Conservation (phyloP, 2,797 vertebrate genomes). For the Bufotes viridis region DNA sequence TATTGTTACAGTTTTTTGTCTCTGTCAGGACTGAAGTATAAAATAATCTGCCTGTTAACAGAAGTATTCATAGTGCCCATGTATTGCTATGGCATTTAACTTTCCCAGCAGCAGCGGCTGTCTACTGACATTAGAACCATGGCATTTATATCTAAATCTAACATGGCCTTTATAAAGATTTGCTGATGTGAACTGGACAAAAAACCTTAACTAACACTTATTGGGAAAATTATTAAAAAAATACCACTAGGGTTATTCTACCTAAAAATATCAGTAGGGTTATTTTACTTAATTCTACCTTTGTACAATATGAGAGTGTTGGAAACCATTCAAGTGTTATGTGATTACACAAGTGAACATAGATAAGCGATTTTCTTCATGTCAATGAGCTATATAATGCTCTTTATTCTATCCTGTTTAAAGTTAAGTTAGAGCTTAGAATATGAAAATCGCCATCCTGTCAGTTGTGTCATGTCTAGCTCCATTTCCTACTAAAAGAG, state of each 20-base stretch:
- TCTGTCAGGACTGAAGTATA: neutral
- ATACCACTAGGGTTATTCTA: neutral
- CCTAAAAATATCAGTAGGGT: neutral
- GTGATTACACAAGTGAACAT: neutral
- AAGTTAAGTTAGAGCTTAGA: too few relatives aligned
- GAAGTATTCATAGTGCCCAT: neutral
- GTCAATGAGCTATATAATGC: neutral
- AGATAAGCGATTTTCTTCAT: neutral
- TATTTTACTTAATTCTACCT: neutral
- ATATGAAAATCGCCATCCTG: neutral
- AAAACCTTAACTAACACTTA: neutral
- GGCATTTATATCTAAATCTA: constrained; percentile 8
- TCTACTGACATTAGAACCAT: constrained; percentile 17
- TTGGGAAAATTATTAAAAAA: neutral
- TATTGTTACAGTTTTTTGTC: neutral
- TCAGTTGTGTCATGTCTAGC: too few relatives aligned
- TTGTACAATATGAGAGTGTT: neutral
- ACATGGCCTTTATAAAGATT: constrained; percentile 18
- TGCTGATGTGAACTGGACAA: neutral
- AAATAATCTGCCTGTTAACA: neutral
- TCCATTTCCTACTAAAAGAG: too few relatives aligned
- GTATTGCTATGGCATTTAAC: neutral
- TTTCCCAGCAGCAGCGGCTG: neutral
- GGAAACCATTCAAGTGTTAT: neutral
- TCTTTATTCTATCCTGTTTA: neutral